Evolutionary conservation across 2,888 invertebrate species (phyloP).

Genomic region (Lypha dubia): DNA sequence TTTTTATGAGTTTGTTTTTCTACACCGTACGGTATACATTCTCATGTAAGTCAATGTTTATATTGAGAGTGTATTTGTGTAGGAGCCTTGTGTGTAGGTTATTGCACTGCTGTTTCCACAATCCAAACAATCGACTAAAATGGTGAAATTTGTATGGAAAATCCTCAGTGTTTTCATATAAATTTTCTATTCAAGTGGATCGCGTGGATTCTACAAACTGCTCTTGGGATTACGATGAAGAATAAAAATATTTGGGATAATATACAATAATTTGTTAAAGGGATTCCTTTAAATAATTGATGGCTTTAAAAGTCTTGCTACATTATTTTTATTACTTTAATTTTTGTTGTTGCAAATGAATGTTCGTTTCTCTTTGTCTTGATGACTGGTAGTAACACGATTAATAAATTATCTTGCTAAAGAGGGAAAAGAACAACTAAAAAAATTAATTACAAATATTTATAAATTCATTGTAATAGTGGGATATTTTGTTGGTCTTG

Average conservation of each 20-base stretch:
- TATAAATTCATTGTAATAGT: constrained; percentile 4
- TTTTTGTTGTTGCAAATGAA: background rate
- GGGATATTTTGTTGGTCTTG: too few species aligned
- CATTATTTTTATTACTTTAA: background rate
- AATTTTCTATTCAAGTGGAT: too few species aligned
- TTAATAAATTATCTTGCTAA: constrained; percentile 41
- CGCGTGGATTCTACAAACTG: too few species aligned
- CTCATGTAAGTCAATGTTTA: background rate
- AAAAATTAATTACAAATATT: constrained; percentile 30
- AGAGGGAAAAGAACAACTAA: background rate
- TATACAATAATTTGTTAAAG: constrained; percentile 46
- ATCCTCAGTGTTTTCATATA: too few species aligned
- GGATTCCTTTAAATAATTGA: constrained; percentile 42
- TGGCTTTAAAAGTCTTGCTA: constrained; percentile 33
- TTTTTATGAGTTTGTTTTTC: constrained; percentile 23
- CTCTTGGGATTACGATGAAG: background rate
- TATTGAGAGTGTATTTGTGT: background rate
- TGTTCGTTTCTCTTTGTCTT: too few species aligned
- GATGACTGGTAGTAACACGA: background rate
- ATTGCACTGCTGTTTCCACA: too few species aligned
- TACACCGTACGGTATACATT: too few species aligned
- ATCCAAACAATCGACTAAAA: too few species aligned
- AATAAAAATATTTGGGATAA: constrained; percentile 12
- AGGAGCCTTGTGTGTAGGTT: background rate
- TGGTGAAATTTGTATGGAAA: too few species aligned